Evolutionary conservation across 1,140 invertebrate species (phyloP), one percentile per base, ranked within the genome.

Genomic region (Magallana angulata): DNA sequence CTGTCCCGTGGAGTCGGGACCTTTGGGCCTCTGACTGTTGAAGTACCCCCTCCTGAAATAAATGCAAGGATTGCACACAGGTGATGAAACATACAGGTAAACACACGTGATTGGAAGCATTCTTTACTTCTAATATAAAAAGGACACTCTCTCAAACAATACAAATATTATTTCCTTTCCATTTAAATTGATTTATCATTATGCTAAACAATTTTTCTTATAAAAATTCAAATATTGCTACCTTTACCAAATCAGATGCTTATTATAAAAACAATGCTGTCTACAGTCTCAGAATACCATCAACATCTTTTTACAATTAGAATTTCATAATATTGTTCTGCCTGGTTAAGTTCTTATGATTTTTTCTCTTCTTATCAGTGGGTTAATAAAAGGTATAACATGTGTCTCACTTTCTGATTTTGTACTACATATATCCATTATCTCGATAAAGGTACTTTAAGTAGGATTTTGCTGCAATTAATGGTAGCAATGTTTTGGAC

Each of bases 11-110:
- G 86, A 36, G 24, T 84, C 86, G 14, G 82, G 24, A n/a, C 60
- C 86, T 84, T 82, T 83, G 57, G 86, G 86, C n/a, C 58, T 84
- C 16, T 87, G 60, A 84, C 30, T 76, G 59, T 87, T 87, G 18
- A 87, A 58, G 24, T 87, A 87, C 12, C 80, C 80, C 24, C 86
- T 62, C 62, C 86, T 87, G 64, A 59, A 87, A 87, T 11, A 76
- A 16, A 30, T 18, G 18, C 36, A 76, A 76, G 68, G 11, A 30
- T 8, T 76, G 18, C 68, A 76, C 68, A 76, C 68, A 76, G 24
- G 68, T 76, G 68, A 30, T 11, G 24, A 11, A 7, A 48, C 68
- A 76, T 18, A 18, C 30, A 2, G 5, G 5, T 48, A 24, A 18
- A 71, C 68, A 76, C 7, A 7, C 4, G 24, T 24, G 68, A 76